Base-by-base conservation (phyloP, 2,113 vertebrate species). In the Lethenteron reissneri region DNA sequence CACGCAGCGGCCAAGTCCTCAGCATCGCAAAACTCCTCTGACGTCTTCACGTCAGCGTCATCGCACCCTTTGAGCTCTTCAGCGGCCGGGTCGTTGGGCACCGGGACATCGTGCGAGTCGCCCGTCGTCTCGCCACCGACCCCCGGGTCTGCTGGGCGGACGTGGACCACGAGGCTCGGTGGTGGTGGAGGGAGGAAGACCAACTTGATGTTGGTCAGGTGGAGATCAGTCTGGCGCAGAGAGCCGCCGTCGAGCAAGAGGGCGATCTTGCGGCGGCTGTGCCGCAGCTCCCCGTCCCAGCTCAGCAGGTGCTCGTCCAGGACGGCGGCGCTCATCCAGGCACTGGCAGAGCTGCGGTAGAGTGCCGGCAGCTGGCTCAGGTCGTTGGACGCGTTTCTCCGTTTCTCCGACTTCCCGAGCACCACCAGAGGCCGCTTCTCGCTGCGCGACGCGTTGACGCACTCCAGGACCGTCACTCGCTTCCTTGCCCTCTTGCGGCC, bases 391-490 rank as follows among this genome's bases (percentile, higher is more conserved):
- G 64, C 70, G 41, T 70, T 10, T 14, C 41, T 13, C 0, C 14
- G 70, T 60, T 2, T 4, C 72, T 2, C 11, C 70, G 56, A 71
- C 70, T n/a, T 60, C 56, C 72, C 72, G 56, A 62, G 70, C 58
- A 57, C 58, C 70, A 71, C 70, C 25, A 57, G 58, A 11, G 17
- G 41, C 58, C 58, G 4, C 70, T 73, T 73, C 41, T 73, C 72
- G 1, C 19, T 57, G 58, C 72, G 56, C 1, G 70, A 15, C 4
- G 2, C 58, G 72, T 57, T 71, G 72, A 57, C 2, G n/a, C 72
- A 60, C 70, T 59, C 57, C 14, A 73, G 70, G 58, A 73, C 1
- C 7, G 72, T 62, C 68, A 73, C 11, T 1, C 58, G 70, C 70
- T 71, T 58, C 12, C 10, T 14, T 12, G 15, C 21, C 14, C 4